Percentiles rank a stretch among this genome's conserved stretches.
These are phyloP conservation scores for Mnemiopsis leidyi DNA, from an alignment of 37 sponge, comb jelly and placozoan species.

Conservation along the genomic window DNA sequence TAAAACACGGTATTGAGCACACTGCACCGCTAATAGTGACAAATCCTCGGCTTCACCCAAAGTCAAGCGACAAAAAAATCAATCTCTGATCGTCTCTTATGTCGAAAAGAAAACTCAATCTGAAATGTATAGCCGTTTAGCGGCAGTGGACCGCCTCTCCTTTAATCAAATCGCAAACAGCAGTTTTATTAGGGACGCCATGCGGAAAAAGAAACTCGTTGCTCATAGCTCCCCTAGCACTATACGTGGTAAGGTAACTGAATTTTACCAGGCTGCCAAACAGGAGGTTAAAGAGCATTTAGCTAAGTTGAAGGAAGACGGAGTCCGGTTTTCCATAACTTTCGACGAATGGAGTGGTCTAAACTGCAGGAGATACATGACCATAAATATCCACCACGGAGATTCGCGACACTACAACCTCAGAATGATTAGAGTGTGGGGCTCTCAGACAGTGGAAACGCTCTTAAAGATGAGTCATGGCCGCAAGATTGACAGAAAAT, in stretches of 20 bases:
- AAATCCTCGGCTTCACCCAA: neutral
- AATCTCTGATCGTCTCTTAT: neutral
- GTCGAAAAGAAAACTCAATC: slow-evolving; percentile 3
- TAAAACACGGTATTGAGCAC: slow-evolving; percentile 3
- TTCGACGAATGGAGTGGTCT: no score
- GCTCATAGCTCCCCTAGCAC: neutral
- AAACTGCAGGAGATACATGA: no score
- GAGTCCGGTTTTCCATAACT: no score
- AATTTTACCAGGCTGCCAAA: neutral
- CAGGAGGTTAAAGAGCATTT: neutral
- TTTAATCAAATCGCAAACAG: neutral
- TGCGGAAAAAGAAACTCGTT: neutral
- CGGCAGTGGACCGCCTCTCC: slow-evolving; percentile 1
- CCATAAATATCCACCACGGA: no score
- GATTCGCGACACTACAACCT: no score
- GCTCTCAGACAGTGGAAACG: no score
- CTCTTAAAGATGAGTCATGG: neutral
- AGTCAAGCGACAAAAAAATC: neutral
- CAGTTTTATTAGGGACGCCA: slow-evolving; percentile 4
- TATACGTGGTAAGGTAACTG: neutral
- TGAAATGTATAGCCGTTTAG: neutral
- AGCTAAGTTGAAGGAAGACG: no score
- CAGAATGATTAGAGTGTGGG: no score
- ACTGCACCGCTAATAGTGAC: neutral
- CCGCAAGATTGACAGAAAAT: slow-evolving; percentile 5